Conservation (phyloP, 1,140 invertebrate genomes). For the Bombus affinis region DNA sequence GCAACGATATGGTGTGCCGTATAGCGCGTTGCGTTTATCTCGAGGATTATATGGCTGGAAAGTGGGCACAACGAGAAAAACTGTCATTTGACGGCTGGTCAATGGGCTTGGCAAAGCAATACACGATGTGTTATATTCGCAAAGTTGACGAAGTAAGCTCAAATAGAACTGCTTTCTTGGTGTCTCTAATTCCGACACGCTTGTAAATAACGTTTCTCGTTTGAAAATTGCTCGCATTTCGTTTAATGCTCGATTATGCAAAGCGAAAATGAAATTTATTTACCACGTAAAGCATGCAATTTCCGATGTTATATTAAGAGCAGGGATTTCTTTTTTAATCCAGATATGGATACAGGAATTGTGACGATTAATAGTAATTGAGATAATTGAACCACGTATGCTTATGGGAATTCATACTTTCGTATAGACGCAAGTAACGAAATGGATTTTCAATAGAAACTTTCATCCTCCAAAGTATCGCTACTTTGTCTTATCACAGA, state of each 20-base stretch:
- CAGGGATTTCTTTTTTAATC: no score
- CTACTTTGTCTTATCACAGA: no score
- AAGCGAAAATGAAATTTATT: not conserved
- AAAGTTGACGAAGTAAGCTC: not conserved
- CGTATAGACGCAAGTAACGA: no score
- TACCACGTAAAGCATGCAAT: no score
- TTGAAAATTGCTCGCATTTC: not conserved
- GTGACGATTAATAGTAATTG: no score
- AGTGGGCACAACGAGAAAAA: constrained; percentile 49
- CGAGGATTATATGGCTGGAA: constrained; percentile 50
- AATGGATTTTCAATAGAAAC: no score
- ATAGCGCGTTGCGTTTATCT: constrained; percentile 21
- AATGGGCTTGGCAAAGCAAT: constrained; percentile 39
- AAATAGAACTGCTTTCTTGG: not conserved
- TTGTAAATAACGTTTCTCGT: not conserved
- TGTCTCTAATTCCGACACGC: not conserved
- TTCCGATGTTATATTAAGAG: no score
- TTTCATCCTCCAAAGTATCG: no score
- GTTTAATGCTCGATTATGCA: not conserved
- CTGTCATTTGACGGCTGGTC: constrained; percentile 30
- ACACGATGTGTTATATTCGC: constrained; percentile 14
- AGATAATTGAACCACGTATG: no score
- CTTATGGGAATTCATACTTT: no score
- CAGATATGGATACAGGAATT: no score
- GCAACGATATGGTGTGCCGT: not conserved